phyloP scores from a whole-genome alignment of 2,113 vertebrate genomes.

The Arenaria interpres region DNA sequence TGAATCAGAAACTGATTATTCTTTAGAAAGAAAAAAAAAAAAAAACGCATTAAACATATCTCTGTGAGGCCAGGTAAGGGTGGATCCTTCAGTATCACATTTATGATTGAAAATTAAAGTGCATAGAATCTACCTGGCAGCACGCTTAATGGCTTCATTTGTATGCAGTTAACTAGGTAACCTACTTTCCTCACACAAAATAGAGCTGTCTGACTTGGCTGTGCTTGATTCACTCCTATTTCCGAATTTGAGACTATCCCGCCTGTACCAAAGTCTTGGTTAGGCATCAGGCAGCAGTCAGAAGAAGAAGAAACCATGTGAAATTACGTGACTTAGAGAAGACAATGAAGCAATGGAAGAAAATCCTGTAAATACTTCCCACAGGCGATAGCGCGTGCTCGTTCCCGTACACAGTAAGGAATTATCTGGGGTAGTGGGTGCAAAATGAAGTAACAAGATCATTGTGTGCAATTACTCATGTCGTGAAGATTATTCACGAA shows the following conservation, averaged over 20 bases:
- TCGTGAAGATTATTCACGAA: background rate
- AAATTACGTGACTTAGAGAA: background rate
- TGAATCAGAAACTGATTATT: background rate
- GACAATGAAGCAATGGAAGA: background rate
- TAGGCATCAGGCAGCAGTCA: background rate
- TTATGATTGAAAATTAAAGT: background rate
- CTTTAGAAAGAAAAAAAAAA: background rate
- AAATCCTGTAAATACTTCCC: background rate
- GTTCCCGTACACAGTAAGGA: background rate
- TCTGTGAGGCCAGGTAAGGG: background rate
- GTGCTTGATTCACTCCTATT: background rate
- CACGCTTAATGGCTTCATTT: conserved; percentile 17
- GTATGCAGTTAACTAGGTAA: conserved; percentile 58
- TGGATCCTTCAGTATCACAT: background rate
- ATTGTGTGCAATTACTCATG: background rate
- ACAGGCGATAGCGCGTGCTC: background rate
- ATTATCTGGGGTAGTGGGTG: background rate
- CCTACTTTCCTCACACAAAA: conserved; percentile 40
- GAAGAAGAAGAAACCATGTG: background rate
- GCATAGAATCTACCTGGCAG: conserved; percentile 24
- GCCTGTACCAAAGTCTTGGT: background rate
- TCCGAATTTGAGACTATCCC: background rate
- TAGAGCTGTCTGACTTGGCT: conserved; percentile 36
- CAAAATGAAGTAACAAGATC: background rate
- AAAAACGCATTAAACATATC: background rate